Conservation (phyloP, 2,797 vertebrate species). For the Gastrophryne carolinensis region DNA sequence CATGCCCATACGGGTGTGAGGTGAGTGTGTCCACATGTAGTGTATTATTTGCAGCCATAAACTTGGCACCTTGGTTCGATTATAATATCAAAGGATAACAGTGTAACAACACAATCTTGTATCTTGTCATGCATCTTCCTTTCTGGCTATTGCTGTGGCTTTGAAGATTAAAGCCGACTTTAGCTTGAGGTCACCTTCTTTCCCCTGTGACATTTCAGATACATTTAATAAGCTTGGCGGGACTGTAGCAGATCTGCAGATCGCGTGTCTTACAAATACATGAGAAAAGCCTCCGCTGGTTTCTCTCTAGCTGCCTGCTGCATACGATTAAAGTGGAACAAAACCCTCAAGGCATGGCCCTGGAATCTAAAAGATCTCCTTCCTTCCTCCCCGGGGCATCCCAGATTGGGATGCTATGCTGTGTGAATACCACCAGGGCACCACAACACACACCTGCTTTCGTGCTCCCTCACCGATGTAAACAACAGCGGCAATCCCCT, state of each 20-base stretch:
- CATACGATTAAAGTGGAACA: neutral
- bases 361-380: no score
- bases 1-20: no score
- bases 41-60: no score
- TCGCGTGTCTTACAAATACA: neutral
- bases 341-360: no score
- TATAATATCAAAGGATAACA: neutral
- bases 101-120: neutral
- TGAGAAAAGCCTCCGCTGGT: neutral
- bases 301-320: neutral
- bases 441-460: no score
- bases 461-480: no score
- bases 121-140: neutral
- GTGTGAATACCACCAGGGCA: no score
- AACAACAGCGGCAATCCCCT: no score
- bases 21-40: no score
- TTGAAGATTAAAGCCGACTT: slow-evolving; percentile 20
- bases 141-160: neutral
- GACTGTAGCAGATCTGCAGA: slow-evolving; percentile 4
- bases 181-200: slow-evolving; percentile 5
- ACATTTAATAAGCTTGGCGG: slow-evolving; percentile 1
- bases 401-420: no score
- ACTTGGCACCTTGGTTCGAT: no score
- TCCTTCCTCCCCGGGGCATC: no score
- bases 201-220: slow-evolving; percentile 5